Percentiles rank a stretch among this genome's conserved stretches.
Conservation (phyloP, 2,888 invertebrate species). For the Hemithea aestivaria region DNA sequence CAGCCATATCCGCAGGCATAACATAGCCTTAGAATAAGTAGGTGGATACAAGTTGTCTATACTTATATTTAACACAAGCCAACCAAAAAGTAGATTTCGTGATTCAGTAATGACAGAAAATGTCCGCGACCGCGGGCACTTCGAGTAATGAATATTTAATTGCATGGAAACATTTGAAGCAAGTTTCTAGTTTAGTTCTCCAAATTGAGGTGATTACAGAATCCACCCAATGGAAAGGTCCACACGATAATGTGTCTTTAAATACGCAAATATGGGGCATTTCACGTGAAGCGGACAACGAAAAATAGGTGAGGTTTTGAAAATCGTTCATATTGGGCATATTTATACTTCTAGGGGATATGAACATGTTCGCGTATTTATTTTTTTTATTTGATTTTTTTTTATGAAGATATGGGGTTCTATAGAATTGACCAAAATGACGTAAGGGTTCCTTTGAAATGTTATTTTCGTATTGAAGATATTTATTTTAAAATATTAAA, state of each 20-base stretch:
- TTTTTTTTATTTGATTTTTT: too few relatives aligned
- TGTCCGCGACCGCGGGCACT: conserved; percentile 48
- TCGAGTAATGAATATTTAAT: conserved; percentile 72
- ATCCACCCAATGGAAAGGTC: conserved; percentile 8
- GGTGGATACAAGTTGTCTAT: conserved; percentile 6
- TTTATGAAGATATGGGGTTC: too few relatives aligned
- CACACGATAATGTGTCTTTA: conserved; percentile 15
- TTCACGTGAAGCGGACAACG: too few relatives aligned
- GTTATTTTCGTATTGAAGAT: too few relatives aligned
- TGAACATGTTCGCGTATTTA: too few relatives aligned
- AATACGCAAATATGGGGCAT: conserved; percentile 7
- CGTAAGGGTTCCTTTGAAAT: too few relatives aligned
- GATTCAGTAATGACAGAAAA: conserved; percentile 62
- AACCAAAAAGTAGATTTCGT: conserved; percentile 43
- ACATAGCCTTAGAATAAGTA: background rate
- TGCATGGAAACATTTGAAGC: conserved; percentile 59
- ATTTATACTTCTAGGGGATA: too few relatives aligned
- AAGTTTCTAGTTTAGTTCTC: conserved; percentile 45
- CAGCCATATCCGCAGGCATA: background rate
- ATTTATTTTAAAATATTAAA: too few relatives aligned
- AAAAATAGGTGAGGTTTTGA: too few relatives aligned
- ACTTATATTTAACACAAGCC: conserved; percentile 33
- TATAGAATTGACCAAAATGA: too few relatives aligned
- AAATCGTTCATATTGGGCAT: too few relatives aligned
- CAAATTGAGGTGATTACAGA: conserved; percentile 52